Evolutionary conservation across 2,797 vertebrate genomes (phyloP), one percentile per base, ranked within the genome.

Genomic region (Danio jaintianensis): DNA sequence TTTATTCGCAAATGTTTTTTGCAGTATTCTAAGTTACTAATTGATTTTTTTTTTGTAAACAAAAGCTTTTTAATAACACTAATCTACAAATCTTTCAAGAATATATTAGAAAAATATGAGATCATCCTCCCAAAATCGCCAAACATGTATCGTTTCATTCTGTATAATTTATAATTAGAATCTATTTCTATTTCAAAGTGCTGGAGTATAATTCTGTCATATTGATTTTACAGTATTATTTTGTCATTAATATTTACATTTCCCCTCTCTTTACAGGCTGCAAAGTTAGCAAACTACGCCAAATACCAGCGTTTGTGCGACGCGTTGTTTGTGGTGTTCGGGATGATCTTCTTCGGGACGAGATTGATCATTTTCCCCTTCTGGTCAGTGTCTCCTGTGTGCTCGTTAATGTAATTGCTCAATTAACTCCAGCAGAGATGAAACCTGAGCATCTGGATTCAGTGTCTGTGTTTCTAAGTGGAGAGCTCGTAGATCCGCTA

Each of bases 241-340:
- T 0, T 18, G n/a, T 55, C n/a, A n/a, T 13, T 12, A 20, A 10
- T 16, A 36, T 36, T 53, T 11, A 4, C 58, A 18, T 38, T 29
- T 18, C 73, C n/a, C 20, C 1, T 53, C 16, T 90, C 62, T 81
- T 61, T 86, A 50, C 79, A 99, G 98, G 95, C 95, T 86, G 98
- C 97, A 86, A 99, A 99, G 91, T 83, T 99, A 89, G 93, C 97
- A 86, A 99, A 98, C 91, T 99, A 99, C 62, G 96, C 97, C 85
- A 98, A 98, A 89, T 97, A 93, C 90, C 97, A 99, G 89, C 93
- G 92, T 12, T 72, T 98, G 7, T 99, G 98, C 85, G 97, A 99
- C 88, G 89, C 92, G 80, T 88, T 98, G 86, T 99, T 99, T 90
- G 93, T 97, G 87, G 85, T 96, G 83, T 99, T 99, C 72, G 91